Evolutionary conservation across 1,140 invertebrate genomes (phyloP).

Genomic region (Homalodisca vitripennis): DNA sequence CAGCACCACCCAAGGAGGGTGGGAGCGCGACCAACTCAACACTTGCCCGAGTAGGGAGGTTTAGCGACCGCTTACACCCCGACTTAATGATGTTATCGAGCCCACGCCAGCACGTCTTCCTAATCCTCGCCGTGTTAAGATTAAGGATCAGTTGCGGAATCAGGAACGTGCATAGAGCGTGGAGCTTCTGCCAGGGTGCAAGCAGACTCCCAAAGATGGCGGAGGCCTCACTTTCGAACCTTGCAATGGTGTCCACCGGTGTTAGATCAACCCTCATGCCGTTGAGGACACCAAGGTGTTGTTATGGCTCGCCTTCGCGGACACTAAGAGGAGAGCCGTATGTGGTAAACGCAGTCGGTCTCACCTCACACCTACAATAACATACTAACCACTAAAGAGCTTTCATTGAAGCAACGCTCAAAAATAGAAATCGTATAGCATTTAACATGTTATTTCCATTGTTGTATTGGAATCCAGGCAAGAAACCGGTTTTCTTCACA

Average conservation of each 20-base stretch:
- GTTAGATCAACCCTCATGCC: too few species aligned
- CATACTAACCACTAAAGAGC: too few species aligned
- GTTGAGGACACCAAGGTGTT: background rate
- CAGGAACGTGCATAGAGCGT: background rate
- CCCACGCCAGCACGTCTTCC: too few species aligned
- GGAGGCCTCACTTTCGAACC: background rate
- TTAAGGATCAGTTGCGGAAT: background rate
- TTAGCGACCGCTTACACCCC: background rate
- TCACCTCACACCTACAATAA: too few species aligned
- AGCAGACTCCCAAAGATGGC: background rate
- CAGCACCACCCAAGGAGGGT: background rate
- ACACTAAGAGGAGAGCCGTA: too few species aligned
- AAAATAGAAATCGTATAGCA: too few species aligned
- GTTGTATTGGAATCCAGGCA: too few species aligned
- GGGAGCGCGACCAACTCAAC: background rate
- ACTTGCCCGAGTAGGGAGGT: background rate
- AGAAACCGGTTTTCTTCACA: too few species aligned
- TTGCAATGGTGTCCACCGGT: background rate
- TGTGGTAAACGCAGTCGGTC: too few species aligned
- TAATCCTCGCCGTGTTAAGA: background rate
- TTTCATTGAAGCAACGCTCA: too few species aligned
- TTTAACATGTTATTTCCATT: too few species aligned
- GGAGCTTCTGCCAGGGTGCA: background rate
- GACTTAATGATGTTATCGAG: background rate
- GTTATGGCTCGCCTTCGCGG: background rate